Conservation (phyloP, 1,140 invertebrate species). For the Papilio glaucus region DNA sequence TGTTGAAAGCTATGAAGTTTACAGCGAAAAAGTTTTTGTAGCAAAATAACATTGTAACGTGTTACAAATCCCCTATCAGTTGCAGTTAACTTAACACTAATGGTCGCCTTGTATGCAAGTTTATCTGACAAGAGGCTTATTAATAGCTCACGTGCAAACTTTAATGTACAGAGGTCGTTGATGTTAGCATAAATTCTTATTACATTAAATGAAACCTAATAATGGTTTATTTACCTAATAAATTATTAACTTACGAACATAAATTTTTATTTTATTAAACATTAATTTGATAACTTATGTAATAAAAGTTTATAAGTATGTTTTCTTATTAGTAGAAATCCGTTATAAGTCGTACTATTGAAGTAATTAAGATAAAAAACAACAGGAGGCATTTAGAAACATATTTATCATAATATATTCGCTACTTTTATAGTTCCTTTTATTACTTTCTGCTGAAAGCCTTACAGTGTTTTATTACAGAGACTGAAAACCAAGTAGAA, state of each 20-base stretch:
- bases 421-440: neutral
- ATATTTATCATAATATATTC: neutral
- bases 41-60: neutral
- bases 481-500: neutral
- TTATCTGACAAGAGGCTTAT: constrained; percentile 13
- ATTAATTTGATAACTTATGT: neutral
- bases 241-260: neutral
- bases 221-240: neutral
- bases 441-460: neutral
- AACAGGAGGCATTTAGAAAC: neutral
- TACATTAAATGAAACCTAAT: neutral
- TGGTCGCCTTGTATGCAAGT: neutral
- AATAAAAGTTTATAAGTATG: too few species aligned
- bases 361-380: neutral
- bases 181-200: neutral
- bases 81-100: neutral
- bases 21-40: neutral
- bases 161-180: constrained; percentile 1
- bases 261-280: neutral
- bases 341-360: too few species aligned
- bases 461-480: neutral
- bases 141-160: neutral
- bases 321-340: too few species aligned
- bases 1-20: neutral
- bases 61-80: neutral